Evolutionary conservation across 2,888 invertebrate genomes (phyloP), one percentile per base, ranked within the genome.

Genomic region (Drosophila mayaguana): DNA sequence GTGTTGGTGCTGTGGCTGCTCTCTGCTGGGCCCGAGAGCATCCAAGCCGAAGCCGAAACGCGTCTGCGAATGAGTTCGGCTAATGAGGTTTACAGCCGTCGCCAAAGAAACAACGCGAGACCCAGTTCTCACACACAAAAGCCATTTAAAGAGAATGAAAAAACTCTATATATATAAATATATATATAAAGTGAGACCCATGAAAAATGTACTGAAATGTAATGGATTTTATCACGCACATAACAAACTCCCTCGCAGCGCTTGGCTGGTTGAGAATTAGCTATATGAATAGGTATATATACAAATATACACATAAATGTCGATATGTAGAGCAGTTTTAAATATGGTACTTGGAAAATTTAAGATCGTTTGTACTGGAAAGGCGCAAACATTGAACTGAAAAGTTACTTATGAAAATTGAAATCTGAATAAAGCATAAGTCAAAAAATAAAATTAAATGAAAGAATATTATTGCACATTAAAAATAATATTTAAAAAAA

Each of bases 221-320:
- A 90, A 86, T 87, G 84, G 84, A 90, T 87, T 90, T 87, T 75
- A 90, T 79, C 90, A 86, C 87, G 87, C 89, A 90, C 87, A 86
- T 63, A 73, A 59, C 62, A 25, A 53, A 66, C 72, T 79, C 78
- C 74, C 66, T 59, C 78, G 50, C 81, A 67, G 67, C 75, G 60
- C 60, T 79, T 55, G 63, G 53, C 62, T 59, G 56, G 61, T 56
- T 60, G 56, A 63, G 22, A 80, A 71, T 34, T 60, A 63, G 11
- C 55, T 20, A 40, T 20, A 22, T 61, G 54, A 55, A 66, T 43
- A 42, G 43, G 11, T 53, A 46, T 45, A 40, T 36, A 40, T 61
- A 53, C 34, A n/a, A 1, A 14, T 51, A 20, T 51, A 20, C 8
- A 28, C 8, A 28, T 28, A 28, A 28, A 7, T 28, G 34, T 3